Evolutionary conservation across 2,888 invertebrate species (phyloP), one percentile per base, ranked within the genome.

Genomic region (Stenolophus ochropezus): DNA sequence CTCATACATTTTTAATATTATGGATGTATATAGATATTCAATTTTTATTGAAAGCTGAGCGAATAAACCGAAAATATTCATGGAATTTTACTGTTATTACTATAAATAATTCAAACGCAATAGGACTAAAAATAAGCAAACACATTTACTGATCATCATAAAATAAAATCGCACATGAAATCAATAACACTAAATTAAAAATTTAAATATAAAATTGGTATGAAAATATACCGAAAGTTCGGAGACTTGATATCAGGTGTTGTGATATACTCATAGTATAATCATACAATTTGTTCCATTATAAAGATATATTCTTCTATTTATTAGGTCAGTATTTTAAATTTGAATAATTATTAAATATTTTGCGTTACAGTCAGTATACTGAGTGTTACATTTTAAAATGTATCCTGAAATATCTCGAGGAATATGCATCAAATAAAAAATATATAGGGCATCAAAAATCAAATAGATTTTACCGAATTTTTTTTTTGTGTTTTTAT

Each of bases 31-130:
- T n/a, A n/a, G n/a, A n/a, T n/a, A 42, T 42, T 42, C 1, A 58
- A 58, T 23, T 58, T 58, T 33, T 69, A 69, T 69, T 42, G 69
- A 16, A 69, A 47, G 33, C 21, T 33, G 69, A 69, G 42, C 69
- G 69, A 69, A 69, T 42, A 18, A 69, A 69, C 69, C 69, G 69
- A 5, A 23, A 25, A 42, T 42, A 42, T 42, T 42, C 33, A 42
- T 42, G 33, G 33, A 16, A 2, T 16, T 16, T n/a, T 16, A 51
- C 18, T 51, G 11, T 42, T 42, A 42, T 42, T 42, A 4, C 8
- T 42, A 42, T 8, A 42, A n/a, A 51, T 18, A 51, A 51, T 51
- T 51, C 16, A 51, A 14, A 51, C 8, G 11, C 11, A 42, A 42
- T 56, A 20, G 18, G 8, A 53, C 53, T 53, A 53, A 4, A 21